Base-by-base conservation (phyloP, 2,113 vertebrate genomes). In the Grammomys surdaster region DNA sequence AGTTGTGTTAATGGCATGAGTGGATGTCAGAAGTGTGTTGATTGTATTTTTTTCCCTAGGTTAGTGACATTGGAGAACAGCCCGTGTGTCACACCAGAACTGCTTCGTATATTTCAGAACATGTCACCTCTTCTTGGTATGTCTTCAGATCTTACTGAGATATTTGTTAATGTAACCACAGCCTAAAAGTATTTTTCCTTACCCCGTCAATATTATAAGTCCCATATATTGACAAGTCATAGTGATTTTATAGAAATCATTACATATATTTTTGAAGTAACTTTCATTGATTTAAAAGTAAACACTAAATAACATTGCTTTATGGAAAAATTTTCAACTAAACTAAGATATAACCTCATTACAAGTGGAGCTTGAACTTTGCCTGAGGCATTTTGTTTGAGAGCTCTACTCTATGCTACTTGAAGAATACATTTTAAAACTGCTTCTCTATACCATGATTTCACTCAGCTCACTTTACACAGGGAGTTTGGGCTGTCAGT, bases 21-120 rank as follows among this genome's bases (percentile, higher is more conserved):
- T 96, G n/a, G 7, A 51, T 67, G 65, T 75, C 54, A 28, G 26
- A 89, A 1, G 14, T 91, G 22, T 90, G 60, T 48, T 94, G 54
- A 95, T 97, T 76, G 56, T 97, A 0, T 65, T 87, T 93, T 58
- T 85, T 88, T 89, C 96, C 36, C 26, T 98, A 99, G 99, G 99
- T 99, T 99, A 98, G 99, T 99, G 97, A 99, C 99, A 1, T 97
- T 99, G 98, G 99, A 99, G 98, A 99, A 99, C 96, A 99, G 99
- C 94, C 99, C 99, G 11, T 99, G 98, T 96, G 98, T 99, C 97
- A 99, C 99, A 81, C 99, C 99, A 3, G 99, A 99, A 96, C 98
- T 99, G 82, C 99, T 99, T 96, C 98, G 99, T 98, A 98, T 99
- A 98, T 99, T 99, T 98, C 99, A 99, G 97, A 99, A 99, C 97